Evolutionary conservation across 2,113 vertebrate genomes (phyloP).

Genomic region (Neomonachus schauinslandi): DNA sequence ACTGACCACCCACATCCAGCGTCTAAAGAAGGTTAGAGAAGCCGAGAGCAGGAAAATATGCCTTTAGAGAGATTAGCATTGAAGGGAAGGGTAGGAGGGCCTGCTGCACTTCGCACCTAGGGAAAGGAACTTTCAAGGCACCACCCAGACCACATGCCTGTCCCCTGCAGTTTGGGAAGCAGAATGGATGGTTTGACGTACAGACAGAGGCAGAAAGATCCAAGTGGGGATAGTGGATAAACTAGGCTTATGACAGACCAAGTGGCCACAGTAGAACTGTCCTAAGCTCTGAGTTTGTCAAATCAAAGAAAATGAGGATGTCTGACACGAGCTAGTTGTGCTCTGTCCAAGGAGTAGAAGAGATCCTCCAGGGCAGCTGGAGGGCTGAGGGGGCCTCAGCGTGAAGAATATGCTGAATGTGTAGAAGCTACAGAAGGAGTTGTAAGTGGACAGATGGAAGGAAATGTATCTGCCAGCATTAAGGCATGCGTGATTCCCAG

Average conservation of each 20-base stretch:
- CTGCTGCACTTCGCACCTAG: accelerated
- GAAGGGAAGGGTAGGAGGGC: background rate
- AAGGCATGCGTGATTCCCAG: background rate
- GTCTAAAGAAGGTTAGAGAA: background rate
- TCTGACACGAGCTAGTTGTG: background rate
- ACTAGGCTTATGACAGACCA: background rate
- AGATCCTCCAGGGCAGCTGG: background rate
- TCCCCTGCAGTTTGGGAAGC: background rate
- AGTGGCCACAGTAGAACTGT: background rate
- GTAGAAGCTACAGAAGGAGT: background rate
- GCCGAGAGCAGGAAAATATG: background rate
- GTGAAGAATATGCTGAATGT: background rate
- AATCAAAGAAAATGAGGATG: background rate
- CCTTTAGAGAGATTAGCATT: background rate
- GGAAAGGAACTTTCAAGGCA: background rate
- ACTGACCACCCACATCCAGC: no score
- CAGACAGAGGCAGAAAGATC: background rate
- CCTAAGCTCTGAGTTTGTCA: background rate
- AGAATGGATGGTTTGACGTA: background rate
- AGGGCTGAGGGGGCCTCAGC: background rate
- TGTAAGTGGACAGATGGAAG: background rate
- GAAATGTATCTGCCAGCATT: background rate
- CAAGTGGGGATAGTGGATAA: no score
- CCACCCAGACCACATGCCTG: background rate
- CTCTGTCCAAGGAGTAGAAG: background rate